Evolutionary conservation across 1,140 invertebrate species (phyloP), one percentile per base, ranked within the genome.

Genomic region (Aleiodes sp.): DNA sequence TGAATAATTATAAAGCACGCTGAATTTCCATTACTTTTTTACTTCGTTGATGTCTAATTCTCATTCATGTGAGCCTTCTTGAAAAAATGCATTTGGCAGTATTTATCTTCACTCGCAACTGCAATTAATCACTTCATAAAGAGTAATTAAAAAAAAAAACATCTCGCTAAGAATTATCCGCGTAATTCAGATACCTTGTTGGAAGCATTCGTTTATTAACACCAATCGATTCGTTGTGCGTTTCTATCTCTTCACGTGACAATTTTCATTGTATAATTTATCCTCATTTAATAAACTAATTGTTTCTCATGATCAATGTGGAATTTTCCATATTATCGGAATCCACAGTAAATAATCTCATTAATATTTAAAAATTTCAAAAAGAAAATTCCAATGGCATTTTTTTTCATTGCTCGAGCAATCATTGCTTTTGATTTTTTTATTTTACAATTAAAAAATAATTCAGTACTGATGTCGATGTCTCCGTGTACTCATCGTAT

Each of bases 401-500:
- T n/a, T n/a, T n/a, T n/a, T n/a, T n/a, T n/a, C n/a, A n/a, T n/a
- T n/a, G n/a, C n/a, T n/a, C n/a, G 2, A 52, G 46, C 46, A 41
- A 6, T 24, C n/a, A n/a, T n/a, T n/a, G n/a, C n/a, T n/a, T 7
- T 52, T 24, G 46, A 12, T 52, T 52, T 19, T 3, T 9, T 52
- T 4, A 9, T 39, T n/a, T n/a, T 3, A 46, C 12, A 24, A 16
- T 41, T 41, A 41, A 52, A 52, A 24, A 10, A 10, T 4, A 37
- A 37, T 29, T 77, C 72, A 75, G 60, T 78, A 76, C 60, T 81
- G 78, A 69, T 84, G 81, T 71, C 79, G 79, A 68, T 81, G 80
- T 59, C 80, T 77, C 24, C 80, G 79, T 8, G 73, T 72, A 68
- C 73, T 79, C 19, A 65, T 41, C 24, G 71, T 21, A 62, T 84